These are phyloP conservation scores for Tipula helvola DNA, from an alignment of 2,888 invertebrate species.

Conservation along the genomic window DNA sequence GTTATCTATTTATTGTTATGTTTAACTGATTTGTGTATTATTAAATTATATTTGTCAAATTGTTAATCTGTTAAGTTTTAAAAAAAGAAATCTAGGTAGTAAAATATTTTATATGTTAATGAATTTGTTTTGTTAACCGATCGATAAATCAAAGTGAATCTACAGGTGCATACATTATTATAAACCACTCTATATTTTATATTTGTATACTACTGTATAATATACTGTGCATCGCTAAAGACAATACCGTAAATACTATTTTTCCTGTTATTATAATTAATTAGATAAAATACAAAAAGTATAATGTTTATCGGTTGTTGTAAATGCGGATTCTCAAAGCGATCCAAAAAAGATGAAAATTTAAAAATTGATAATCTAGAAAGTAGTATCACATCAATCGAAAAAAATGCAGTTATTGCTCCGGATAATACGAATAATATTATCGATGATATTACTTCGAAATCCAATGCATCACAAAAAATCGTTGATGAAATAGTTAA, in stretches of 20 bases:
- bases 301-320: background rate
- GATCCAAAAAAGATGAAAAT: background rate
- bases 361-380: background rate
- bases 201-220: background rate
- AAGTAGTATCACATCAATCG: background rate
- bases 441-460: background rate
- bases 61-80: background rate
- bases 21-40: background rate
- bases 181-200: background rate
- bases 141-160: background rate
- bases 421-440: background rate
- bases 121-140: background rate
- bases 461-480: background rate
- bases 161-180: background rate
- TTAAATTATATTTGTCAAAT: background rate
- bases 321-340: background rate
- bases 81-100: background rate
- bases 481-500: background rate
- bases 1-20: background rate
- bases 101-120: background rate
- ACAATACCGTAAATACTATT: background rate
- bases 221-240: background rate
- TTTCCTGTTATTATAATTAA: background rate
- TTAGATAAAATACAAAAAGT: background rate
- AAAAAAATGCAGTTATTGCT: background rate